Base-by-base conservation (phyloP, 2,797 vertebrate genomes). In the Strix occidentalis region DNA sequence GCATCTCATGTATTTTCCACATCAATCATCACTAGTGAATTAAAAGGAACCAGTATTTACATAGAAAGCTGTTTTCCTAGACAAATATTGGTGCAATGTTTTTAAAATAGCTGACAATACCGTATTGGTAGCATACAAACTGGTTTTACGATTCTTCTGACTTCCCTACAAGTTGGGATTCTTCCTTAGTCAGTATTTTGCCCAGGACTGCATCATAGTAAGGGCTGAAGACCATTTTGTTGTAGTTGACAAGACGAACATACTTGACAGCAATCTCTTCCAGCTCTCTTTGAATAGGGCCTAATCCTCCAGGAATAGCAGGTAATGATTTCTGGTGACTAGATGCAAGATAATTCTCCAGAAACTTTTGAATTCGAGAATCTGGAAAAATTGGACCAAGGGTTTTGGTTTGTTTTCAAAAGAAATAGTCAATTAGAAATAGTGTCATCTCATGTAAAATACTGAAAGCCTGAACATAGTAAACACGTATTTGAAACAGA, bases 221-320 rank as follows among this genome's bases (percentile, higher is more conserved):
- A 15, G 99, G 99, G 43, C 99, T 99, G 97, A 99, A 99, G 94
- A 99, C 99, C 96, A 99, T 98, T 98, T 99, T 99, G 98, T 99
- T 99, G 97, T 99, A 99, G 98, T 99, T 99, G 96, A 99, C 99
- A 21, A 99, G 98, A 56, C 98, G 99, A 88, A 98, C 95, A 11
- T 99, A 99, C 82, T 98, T 99, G 91, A 99, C 94, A 4, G 99
- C 98, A 6, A 99, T 94, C 90, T 99, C 99, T 92, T 98, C 99
- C 92, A 99, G 98, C 98, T 99, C 99, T 91, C 94, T 99, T 60
- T 99, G 98, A 91, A 99, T 97, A 1, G 99, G 99, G 29, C 98
- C 98, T 93, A 99, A 97, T 66, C 99, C 99, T 29, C 99, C 99
- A 2, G 99, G 99, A 57, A 99, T 65, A 23, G 98, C 51, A 41